Conservation (phyloP, 2,888 invertebrate genomes). For the Thera obeliscata region DNA sequence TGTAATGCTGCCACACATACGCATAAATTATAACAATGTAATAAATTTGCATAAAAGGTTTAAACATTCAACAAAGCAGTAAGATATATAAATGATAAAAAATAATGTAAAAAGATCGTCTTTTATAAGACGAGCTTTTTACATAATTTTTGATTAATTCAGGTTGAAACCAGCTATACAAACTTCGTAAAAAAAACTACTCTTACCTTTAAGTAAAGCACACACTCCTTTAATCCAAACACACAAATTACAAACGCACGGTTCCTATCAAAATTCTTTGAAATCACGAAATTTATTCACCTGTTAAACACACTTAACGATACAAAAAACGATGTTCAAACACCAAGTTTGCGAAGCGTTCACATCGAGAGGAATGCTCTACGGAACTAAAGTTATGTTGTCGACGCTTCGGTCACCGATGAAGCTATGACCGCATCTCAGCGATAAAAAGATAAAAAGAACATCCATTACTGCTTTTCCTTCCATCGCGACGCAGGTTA, state of each 20-base stretch:
- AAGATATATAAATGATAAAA: too few species aligned
- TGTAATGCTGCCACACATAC: too few species aligned
- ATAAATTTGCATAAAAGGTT: too few species aligned
- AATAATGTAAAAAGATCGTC: too few species aligned
- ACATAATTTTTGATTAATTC: too few species aligned
- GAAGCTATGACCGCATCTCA: slow-evolving; percentile 39
- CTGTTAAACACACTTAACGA: slow-evolving; percentile 35
- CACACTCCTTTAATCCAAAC: slow-evolving; percentile 2
- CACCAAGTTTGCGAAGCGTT: slow-evolving; percentile 52
- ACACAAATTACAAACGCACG: slow-evolving; percentile 18
- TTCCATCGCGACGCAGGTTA: not conserved
- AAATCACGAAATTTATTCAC: slow-evolving; percentile 29
- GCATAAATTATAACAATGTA: too few species aligned
- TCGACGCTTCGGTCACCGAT: slow-evolving; percentile 56
- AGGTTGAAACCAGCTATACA: too few species aligned
- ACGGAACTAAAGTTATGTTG: slow-evolving; percentile 75
- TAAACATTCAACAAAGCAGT: too few species aligned
- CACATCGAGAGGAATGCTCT: slow-evolving; percentile 62
- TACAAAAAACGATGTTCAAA: slow-evolving; percentile 21
- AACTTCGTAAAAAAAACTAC: not conserved
- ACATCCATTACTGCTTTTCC: slow-evolving; percentile 56
- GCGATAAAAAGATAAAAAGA: slow-evolving; percentile 47
- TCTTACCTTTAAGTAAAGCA: slow-evolving; percentile 12
- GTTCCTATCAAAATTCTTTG: slow-evolving; percentile 18
- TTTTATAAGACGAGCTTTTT: too few species aligned